Evolutionary conservation across 2,113 vertebrate species (phyloP), one percentile per base, ranked within the genome.

Genomic region (Guaruba guarouba): DNA sequence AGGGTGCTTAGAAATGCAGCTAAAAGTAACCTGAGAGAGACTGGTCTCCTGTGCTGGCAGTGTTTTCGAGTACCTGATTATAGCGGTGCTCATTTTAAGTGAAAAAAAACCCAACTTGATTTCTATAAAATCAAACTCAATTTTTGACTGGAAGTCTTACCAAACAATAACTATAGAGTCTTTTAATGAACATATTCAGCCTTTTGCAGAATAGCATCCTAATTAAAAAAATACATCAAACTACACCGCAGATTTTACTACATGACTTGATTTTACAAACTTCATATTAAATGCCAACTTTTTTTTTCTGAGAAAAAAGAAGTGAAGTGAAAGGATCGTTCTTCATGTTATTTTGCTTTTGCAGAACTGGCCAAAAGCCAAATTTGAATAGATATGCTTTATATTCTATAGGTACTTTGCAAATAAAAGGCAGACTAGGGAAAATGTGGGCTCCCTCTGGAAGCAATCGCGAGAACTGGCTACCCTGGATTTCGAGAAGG

Each of bases 341-440:
- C 70, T 77, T 91, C 78, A 86, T 82, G 57, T 82, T 88, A 57
- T 68, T 92, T 86, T 88, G 24, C 28, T 93, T 73, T 63, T 80
- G 46, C 54, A 86, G 52, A 95, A 66, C 39, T 82, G 93, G 80
- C 67, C 54, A 92, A 92, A 89, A 93, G 76, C 86, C 93, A 97
- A 81, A 91, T 93, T 78, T 93, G 80, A 93, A 77, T 69, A 41
- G 27, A 52, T 88, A 88, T 86, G 28, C 48, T 75, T 93, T 87
- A 41, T 68, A 48, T 44, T 18, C 44, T 44, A 44, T 18, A 18
- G 43, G 43, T 44, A 44, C 17, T 18, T 44, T 44, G 17, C 8
- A 44, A 44, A 44, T 44, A 44, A 44, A 44, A 18, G 43, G 17
- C 43, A 44, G 43, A 44, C 43, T 18, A 44, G 43, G 43, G 43